A percentile compares a stretch with the other conserved stretches of the same genome.
Conservation (phyloP, 2,888 invertebrate genomes). For the Sminthurinus aureus region DNA sequence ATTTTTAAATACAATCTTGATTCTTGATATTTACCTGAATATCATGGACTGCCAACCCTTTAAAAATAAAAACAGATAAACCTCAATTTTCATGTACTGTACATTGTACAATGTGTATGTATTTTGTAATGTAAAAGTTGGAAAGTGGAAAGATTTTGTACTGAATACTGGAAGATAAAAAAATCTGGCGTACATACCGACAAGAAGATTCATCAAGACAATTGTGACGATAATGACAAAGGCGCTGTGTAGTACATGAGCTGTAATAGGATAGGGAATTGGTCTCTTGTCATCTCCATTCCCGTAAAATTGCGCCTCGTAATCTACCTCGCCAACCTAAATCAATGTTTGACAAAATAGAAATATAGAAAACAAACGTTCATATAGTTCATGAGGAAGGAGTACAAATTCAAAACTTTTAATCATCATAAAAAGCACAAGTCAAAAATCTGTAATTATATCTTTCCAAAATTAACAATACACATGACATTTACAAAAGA, state of each 20-base stretch:
- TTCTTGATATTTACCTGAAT: constrained; percentile 46
- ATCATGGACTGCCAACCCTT: constrained; percentile 55
- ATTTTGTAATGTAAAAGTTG: too few relatives aligned
- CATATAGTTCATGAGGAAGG: too few relatives aligned
- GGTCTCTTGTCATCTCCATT: constrained; percentile 42
- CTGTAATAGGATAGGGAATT: constrained; percentile 50
- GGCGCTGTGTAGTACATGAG: constrained; percentile 55
- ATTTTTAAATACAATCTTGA: too few relatives aligned
- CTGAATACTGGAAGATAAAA: too few relatives aligned
- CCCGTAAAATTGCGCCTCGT: constrained; percentile 54
- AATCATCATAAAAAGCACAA: neutral
- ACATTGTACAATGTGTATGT: too few relatives aligned
- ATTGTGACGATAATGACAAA: constrained; percentile 54
- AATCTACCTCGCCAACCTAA: constrained; percentile 52
- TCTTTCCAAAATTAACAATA: too few relatives aligned
- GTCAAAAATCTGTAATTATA: too few relatives aligned
- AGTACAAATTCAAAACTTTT: too few relatives aligned
- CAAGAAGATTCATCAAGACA: constrained; percentile 57
- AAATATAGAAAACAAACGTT: neutral
- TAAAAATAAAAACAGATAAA: neutral
- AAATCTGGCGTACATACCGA: constrained; percentile 37
- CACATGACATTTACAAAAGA: too few relatives aligned
- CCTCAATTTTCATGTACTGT: neutral
- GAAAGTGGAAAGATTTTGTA: too few relatives aligned
- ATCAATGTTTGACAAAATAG: neutral